Evolutionary conservation across 2,888 invertebrate species (phyloP).

Genomic region (Cetonia aurata): DNA sequence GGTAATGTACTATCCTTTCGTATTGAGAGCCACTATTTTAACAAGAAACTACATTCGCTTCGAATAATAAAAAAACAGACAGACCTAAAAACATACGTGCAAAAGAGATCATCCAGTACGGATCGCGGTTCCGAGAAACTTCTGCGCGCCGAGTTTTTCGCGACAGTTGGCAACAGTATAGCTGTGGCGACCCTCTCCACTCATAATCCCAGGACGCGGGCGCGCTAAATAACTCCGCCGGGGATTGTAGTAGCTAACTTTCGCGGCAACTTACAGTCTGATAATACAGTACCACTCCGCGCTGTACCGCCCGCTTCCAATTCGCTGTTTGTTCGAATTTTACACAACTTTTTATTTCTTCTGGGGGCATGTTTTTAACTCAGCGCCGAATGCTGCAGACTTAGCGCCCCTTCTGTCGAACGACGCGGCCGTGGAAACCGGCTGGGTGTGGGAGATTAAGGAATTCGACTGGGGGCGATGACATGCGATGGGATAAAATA

Average conservation of each 20-base stretch:
- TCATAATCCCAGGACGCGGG: conserved; percentile 53
- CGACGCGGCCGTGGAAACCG: conserved; percentile 13
- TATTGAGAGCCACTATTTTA: too few species aligned
- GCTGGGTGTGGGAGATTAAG: conserved; percentile 2
- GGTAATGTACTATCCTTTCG: too few species aligned
- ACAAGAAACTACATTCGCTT: too few species aligned
- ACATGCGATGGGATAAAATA: conserved; percentile 14
- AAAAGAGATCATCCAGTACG: not conserved
- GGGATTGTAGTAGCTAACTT: conserved; percentile 53
- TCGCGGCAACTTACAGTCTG: conserved; percentile 53
- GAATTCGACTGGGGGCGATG: conserved; percentile 1
- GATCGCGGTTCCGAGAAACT: conserved; percentile 24
- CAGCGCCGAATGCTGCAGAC: conserved; percentile 7
- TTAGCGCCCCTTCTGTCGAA: not conserved
- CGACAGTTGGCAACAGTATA: conserved; percentile 52
- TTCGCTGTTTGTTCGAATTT: conserved; percentile 49
- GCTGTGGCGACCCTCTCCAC: conserved; percentile 37
- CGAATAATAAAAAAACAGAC: not conserved
- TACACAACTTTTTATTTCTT: conserved; percentile 44
- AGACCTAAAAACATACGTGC: not conserved
- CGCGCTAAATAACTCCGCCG: conserved; percentile 53
- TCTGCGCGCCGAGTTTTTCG: conserved; percentile 40
- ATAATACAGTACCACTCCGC: conserved; percentile 52
- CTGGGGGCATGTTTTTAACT: conserved; percentile 41
- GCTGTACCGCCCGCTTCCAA: conserved; percentile 48